Evolutionary conservation across 1,140 invertebrate species (phyloP), one percentile per base, ranked within the genome.

Genomic region (Phymorhynchus buccinoides): DNA sequence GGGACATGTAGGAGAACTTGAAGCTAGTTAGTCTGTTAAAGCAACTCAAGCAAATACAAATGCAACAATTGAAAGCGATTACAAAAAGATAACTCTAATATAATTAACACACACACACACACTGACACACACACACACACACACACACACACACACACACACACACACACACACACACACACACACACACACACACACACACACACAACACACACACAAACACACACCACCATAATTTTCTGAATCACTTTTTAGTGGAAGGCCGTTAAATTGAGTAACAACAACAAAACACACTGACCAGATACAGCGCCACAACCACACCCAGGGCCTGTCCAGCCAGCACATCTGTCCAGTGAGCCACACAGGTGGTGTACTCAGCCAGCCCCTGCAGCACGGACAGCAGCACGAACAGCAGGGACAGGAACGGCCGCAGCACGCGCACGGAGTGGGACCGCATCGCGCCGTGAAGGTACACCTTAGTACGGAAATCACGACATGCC

Each of bases 401-500:
- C 87, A 92, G 90, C 14, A 88, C 41, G 77, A 92, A 91, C 1
- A 88, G 84, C 18, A 91, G 81, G 0, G 89, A 80, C 42, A 92
- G 85, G 79, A 93, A 92, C 14, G 91, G 90, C 14, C 90, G 84
- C 16, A 92, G 83, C 30, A 92, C 87, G 3, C 88, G 84, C 30
- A 90, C 87, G 52, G 88, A 89, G 41, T 89, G 87, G 14, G 88
- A 89, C 7, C 90, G 80, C 66, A 91, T 84, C 0, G 91, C 90
- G 1, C 89, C 88, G 71, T 92, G 91, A 22, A 92, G 86, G 79
- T 93, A 92, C 22, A 91, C 89, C 91, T 92, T 83, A 35, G 27
- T 75, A n/a, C n/a, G n/a, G n/a, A n/a, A 41, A n/a, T n/a, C n/a
- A n/a, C n/a, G n/a, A n/a, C n/a, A n/a, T n/a, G n/a, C n/a, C n/a